Evolutionary conservation across 1,140 invertebrate genomes (phyloP), one percentile per base, ranked within the genome.

Genomic region (Coptotermes formosanus): DNA sequence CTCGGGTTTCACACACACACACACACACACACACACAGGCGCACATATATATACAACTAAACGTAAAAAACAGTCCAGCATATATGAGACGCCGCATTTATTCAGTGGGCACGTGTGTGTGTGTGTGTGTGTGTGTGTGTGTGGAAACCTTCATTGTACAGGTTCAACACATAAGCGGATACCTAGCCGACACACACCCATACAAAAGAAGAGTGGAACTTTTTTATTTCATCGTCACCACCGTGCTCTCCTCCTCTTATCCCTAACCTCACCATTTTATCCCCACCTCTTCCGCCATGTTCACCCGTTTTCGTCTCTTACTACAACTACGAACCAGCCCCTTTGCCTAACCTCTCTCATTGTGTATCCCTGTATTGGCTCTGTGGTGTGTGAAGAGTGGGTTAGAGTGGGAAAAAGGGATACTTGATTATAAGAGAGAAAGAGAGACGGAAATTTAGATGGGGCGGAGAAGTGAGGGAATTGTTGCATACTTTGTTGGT

Each of bases 401-500:
- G 21, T 8, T 64, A 64, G 14, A 30, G 21, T 83, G 83, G 30
- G 48, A 14, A 64, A 64, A 84, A 84, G 83, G 25, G 83, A 59
- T 55, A 64, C 4, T 75, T 75, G 64, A 30, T n/a, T 86, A 82
- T 44, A 43, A 43, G 84, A 12, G 52, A 75, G 21, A 44, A 85
- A 59, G 64, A 44, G 85, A 21, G 64, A 64, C 30, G 69, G 64
- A 84, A 84, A 84, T 55, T 55, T 55, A 45, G 83, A 64, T 32
- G 55, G 21, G 23, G 30, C 25, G 84, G 38, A 44, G n/a, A 43
- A 85, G 85, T 82, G 44, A 52, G 83, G 30, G 86, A 83, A 86
- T 82, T 85, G 86, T 82, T 87, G 86, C 86, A 87, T 87, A 87
- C 69, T 87, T 87, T 87, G 86, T 87, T 87, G 86, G 86, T 86